phyloP scores from a whole-genome alignment of 2,797 vertebrate genomes.

The Phoxinus dragarum region DNA sequence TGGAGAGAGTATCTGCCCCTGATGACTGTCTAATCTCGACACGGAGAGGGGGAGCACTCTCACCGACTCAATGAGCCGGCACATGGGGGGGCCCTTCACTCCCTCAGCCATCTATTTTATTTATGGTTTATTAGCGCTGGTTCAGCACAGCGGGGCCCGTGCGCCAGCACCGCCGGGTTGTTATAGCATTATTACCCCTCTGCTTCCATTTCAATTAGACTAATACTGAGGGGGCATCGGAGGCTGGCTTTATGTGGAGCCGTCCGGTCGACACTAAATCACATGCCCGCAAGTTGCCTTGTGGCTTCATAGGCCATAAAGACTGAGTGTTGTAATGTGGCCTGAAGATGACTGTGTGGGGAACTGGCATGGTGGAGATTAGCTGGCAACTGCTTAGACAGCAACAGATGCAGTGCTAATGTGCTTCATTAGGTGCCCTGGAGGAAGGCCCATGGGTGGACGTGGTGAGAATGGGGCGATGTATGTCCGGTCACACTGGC shows the following conservation, averaged over 20 bases:
- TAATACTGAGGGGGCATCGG: slow-evolving; percentile 60
- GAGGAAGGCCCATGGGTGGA: slow-evolving; percentile 45
- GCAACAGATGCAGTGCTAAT: slow-evolving; percentile 65
- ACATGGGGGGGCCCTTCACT: slow-evolving; percentile 50
- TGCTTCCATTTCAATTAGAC: slow-evolving; percentile 76
- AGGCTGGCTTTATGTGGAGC: slow-evolving; percentile 58
- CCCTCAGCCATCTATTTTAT: slow-evolving; percentile 66
- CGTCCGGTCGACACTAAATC: slow-evolving; percentile 68
- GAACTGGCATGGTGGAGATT: slow-evolving; percentile 56
- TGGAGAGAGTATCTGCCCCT: slow-evolving; percentile 53
- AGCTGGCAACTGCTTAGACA: slow-evolving; percentile 51
- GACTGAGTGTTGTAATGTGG: slow-evolving; percentile 60
- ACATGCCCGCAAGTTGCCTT: slow-evolving; percentile 57
- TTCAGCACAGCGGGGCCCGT: slow-evolving; percentile 59
- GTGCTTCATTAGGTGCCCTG: slow-evolving; percentile 61
- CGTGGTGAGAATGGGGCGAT: slow-evolving; percentile 30
- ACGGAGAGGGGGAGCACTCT: slow-evolving; percentile 57
- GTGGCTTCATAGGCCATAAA: slow-evolving; percentile 65
- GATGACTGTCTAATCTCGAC: slow-evolving; percentile 64
- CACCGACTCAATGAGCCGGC: slow-evolving; percentile 72
- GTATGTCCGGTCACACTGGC: not conserved
- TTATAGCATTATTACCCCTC: slow-evolving; percentile 70
- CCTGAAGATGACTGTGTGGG: slow-evolving; percentile 50
- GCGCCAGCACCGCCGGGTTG: slow-evolving; percentile 62
- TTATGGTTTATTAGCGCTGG: slow-evolving; percentile 72